Evolutionary conservation across 2,888 invertebrate species (phyloP).

Genomic region (Galerucella calmariensis): DNA sequence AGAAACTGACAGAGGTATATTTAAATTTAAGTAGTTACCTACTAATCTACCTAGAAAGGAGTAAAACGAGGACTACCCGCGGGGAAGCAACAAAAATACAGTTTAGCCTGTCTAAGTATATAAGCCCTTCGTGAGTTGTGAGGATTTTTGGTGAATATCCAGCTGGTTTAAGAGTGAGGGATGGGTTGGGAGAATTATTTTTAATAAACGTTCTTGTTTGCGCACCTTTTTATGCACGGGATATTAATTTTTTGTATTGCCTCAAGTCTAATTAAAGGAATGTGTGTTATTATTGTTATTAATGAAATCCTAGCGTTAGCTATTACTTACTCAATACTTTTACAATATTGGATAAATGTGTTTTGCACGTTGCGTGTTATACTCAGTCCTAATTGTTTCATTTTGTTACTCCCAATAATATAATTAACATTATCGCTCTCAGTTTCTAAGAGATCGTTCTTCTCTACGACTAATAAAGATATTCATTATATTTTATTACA

Average conservation of each 20-base stretch:
- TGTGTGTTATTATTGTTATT: too few relatives aligned
- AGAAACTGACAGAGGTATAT: slow-evolving; percentile 11
- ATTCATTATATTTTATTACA: background rate
- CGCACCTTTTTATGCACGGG: background rate
- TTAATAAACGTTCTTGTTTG: background rate
- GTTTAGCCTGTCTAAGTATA: slow-evolving; percentile 1
- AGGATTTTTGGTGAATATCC: slow-evolving; percentile 1
- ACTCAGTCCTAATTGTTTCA: background rate
- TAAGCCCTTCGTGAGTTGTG: slow-evolving; percentile 14
- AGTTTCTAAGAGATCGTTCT: too few relatives aligned
- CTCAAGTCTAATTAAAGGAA: background rate
- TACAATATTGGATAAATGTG: too few relatives aligned
- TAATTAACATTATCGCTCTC: too few relatives aligned
- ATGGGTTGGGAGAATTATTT: too few relatives aligned
- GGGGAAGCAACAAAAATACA: slow-evolving; percentile 8
- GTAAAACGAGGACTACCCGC: slow-evolving; percentile 2
- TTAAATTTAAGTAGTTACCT: slow-evolving; percentile 11
- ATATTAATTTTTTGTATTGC: background rate
- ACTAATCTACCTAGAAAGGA: slow-evolving; percentile 14
- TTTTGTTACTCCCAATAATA: background rate
- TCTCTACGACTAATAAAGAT: background rate
- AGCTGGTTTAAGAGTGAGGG: background rate
- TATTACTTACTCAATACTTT: too few relatives aligned
- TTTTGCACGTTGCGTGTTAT: too few relatives aligned
- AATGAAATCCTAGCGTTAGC: too few relatives aligned